A percentile compares a stretch with the other conserved stretches of the same genome.
These are phyloP conservation scores for Serripes groenlandicus DNA, from an alignment of 2,888 invertebrate genomes.

Conservation along the genomic window DNA sequence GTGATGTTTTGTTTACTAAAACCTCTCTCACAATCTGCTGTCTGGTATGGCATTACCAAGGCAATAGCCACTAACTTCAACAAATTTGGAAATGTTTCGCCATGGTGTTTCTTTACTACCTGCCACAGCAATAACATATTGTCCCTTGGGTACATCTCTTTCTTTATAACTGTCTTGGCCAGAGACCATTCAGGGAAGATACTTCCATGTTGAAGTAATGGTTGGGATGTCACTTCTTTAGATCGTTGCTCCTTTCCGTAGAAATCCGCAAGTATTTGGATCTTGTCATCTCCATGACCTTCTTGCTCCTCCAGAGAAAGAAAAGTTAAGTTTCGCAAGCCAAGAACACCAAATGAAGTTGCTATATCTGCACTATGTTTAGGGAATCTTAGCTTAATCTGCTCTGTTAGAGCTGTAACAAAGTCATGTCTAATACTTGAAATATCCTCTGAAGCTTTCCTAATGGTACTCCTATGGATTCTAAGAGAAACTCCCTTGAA, in stretches of 20 bases:
- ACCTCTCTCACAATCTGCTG: constrained; percentile 51
- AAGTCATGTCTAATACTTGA: constrained; percentile 9
- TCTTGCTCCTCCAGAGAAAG: constrained; percentile 1
- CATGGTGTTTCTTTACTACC: constrained; percentile 31
- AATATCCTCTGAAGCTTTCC: constrained; percentile 7
- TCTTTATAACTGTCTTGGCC: constrained; percentile 9
- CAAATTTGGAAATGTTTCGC: constrained; percentile 38
- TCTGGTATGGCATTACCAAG: constrained; percentile 39
- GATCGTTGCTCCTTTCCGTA: not conserved
- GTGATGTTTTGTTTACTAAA: constrained; percentile 42
- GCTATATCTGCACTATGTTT: not conserved
- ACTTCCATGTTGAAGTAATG: not conserved
- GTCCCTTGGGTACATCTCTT: constrained; percentile 39
- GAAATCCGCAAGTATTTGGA: not conserved
- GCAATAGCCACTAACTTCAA: constrained; percentile 37
- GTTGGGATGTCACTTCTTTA: not conserved
- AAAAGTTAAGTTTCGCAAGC: constrained; percentile 1
- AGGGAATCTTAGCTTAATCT: not conserved
- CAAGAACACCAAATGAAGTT: constrained; percentile 10
- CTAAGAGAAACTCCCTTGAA: not conserved
- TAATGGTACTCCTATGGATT: constrained; percentile 13
- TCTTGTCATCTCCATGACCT: not conserved
- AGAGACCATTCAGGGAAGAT: constrained; percentile 1
- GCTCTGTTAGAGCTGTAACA: not conserved
- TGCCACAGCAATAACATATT: constrained; percentile 25